Evolutionary conservation across 2,797 vertebrate species (phyloP).

Genomic region (Falco columbarius): DNA sequence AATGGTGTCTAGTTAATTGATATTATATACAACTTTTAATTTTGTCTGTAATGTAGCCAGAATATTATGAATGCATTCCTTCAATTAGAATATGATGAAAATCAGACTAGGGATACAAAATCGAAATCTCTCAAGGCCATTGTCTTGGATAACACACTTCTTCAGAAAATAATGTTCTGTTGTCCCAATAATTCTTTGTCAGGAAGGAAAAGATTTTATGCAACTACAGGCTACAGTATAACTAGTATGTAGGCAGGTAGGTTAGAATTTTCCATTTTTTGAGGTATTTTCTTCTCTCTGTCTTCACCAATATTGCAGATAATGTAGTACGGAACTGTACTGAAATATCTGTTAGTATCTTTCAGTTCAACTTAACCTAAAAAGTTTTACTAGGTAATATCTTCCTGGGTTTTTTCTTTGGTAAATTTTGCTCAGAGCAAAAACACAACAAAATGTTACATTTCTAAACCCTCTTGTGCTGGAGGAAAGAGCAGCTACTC

Average conservation of each 20-base stretch:
- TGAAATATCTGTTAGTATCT: background rate
- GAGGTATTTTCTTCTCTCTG: slow-evolving; percentile 39
- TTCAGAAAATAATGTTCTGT: slow-evolving; percentile 59
- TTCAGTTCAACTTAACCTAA: background rate
- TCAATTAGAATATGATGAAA: slow-evolving; percentile 72
- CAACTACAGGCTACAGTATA: slow-evolving; percentile 26
- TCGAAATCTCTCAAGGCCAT: slow-evolving; percentile 57
- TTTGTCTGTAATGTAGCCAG: slow-evolving; percentile 65
- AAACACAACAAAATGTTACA: background rate
- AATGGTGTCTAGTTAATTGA: slow-evolving; percentile 56
- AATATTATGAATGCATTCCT: slow-evolving; percentile 23
- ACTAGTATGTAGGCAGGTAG: background rate
- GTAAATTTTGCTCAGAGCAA: background rate
- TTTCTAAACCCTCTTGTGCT: background rate
- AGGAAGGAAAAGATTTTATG: slow-evolving; percentile 51
- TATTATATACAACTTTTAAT: slow-evolving; percentile 39
- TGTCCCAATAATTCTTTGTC: slow-evolving; percentile 51
- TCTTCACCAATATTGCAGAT: background rate
- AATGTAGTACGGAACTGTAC: background rate
- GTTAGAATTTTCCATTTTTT: slow-evolving; percentile 37
- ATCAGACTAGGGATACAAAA: slow-evolving; percentile 64
- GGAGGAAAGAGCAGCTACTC: background rate
- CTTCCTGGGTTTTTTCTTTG: background rate
- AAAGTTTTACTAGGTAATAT: background rate
- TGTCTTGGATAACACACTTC: slow-evolving; percentile 68